Evolutionary conservation across 2,113 vertebrate species (phyloP).

Genomic region (Zapornia atra): DNA sequence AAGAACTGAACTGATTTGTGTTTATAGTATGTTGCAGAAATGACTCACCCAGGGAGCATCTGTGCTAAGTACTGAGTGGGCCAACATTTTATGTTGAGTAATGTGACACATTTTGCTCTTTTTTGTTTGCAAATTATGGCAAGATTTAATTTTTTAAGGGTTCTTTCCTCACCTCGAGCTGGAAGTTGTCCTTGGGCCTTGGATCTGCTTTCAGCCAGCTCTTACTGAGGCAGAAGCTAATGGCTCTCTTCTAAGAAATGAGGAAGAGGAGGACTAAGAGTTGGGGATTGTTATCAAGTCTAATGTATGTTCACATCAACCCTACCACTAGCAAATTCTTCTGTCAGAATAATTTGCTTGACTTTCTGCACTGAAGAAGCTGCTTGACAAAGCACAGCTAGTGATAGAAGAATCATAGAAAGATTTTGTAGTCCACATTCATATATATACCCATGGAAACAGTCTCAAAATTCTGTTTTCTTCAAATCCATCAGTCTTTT

Average conservation of each 20-base stretch:
- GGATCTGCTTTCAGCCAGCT: neutral
- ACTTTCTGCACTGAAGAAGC: neutral
- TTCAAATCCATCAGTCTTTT: neutral
- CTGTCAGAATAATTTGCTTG: neutral
- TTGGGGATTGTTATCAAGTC: neutral
- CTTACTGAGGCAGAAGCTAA: neutral
- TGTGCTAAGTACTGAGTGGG: conserved; percentile 38
- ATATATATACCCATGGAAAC: neutral
- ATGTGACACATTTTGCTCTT: conserved; percentile 49
- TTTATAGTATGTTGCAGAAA: conserved; percentile 18
- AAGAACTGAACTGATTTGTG: neutral
- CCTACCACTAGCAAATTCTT: neutral
- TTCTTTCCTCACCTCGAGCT: neutral
- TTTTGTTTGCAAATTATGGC: conserved; percentile 30
- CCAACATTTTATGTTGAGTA: conserved; percentile 40
- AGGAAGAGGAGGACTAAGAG: neutral
- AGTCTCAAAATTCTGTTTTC: neutral
- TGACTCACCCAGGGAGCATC: conserved; percentile 50
- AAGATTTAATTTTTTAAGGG: neutral
- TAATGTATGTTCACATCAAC: neutral
- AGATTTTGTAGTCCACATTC: neutral
- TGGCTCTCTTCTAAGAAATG: neutral
- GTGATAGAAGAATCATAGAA: neutral
- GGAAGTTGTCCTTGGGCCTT: neutral
- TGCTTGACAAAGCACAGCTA: neutral